Conservation (phyloP, 2,888 invertebrate species). For the Agrilus cyanescens region DNA sequence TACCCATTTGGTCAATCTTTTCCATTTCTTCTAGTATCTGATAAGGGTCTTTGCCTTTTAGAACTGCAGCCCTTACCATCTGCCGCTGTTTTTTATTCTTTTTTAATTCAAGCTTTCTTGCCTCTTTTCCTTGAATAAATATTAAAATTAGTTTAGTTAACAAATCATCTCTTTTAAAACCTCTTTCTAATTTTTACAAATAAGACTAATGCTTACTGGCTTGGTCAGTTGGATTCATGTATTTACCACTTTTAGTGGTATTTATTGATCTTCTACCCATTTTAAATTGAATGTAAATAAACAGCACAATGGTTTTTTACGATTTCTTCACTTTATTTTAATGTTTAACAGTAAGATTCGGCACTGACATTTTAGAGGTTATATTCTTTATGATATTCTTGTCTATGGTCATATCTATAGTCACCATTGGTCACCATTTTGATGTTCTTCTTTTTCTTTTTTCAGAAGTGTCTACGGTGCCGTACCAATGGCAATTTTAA, state of each 20-base stretch:
- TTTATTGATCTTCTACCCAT: constrained; percentile 97
- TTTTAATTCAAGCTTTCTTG: constrained; percentile 91
- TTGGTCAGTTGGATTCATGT: constrained; percentile 99
- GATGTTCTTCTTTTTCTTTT: no score
- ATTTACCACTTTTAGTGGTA: constrained; percentile 99
- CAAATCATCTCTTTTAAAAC: neutral
- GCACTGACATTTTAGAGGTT: no score
- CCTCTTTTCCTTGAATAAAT: constrained; percentile 75
- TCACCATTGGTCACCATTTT: no score
- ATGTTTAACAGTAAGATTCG: no score
- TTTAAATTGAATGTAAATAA: constrained; percentile 25
- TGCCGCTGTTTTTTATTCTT: constrained; percentile 97
- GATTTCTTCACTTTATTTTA: no score
- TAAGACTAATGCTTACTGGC: constrained; percentile 62
- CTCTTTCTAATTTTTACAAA: constrained; percentile 7
- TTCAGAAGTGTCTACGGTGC: no score
- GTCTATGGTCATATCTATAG: no score
- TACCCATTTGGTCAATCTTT: constrained; percentile 97
- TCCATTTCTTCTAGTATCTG: constrained; percentile 93
- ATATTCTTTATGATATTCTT: no score
- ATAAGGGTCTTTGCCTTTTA: constrained; percentile 95
- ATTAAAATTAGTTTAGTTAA: neutral
- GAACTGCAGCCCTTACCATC: constrained; percentile 89
- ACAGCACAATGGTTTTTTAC: no score
- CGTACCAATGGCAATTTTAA: no score